These are phyloP conservation scores for Melinaea menophilus DNA, from an alignment of 2,888 invertebrate species.

Conservation along the genomic window DNA sequence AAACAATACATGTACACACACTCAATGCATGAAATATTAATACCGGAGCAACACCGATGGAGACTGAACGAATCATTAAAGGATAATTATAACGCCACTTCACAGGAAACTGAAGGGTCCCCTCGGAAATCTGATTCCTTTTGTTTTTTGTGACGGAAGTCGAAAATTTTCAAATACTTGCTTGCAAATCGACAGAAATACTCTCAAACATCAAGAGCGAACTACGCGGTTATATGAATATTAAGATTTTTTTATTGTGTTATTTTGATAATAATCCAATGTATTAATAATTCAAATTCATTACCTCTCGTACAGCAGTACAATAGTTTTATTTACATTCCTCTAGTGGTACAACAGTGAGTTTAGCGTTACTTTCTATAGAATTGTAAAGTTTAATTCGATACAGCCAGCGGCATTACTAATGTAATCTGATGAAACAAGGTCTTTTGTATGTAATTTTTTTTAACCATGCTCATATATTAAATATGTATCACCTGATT, in stretches of 20 bases:
- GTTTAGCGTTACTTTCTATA: conserved; percentile 64
- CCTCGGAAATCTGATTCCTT: conserved; percentile 71
- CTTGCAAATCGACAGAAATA: conserved; percentile 29
- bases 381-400: conserved; percentile 62
- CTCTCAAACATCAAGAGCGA: conserved; percentile 20
- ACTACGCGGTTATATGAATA: conserved; percentile 24
- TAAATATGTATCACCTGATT: not conserved
- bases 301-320: conserved; percentile 48
- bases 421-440: conserved; percentile 3
- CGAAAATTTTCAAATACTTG: conserved; percentile 51
- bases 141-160: conserved; percentile 50
- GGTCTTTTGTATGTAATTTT: not conserved
- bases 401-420: conserved; percentile 31
- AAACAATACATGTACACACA: conserved; percentile 20
- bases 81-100: conserved; percentile 73
- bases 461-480: not conserved
- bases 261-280: conserved; percentile 23
- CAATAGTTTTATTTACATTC: conserved; percentile 67
- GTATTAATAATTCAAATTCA: conserved; percentile 58
- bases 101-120: conserved; percentile 61
- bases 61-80: conserved; percentile 69
- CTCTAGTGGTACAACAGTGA: conserved; percentile 55
- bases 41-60: conserved; percentile 61
- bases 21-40: conserved; percentile 65
- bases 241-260: conserved; percentile 17